These are phyloP conservation scores for Pempheris klunzingeri DNA, from an alignment of 2,797 vertebrate species.

Conservation along the genomic window DNA sequence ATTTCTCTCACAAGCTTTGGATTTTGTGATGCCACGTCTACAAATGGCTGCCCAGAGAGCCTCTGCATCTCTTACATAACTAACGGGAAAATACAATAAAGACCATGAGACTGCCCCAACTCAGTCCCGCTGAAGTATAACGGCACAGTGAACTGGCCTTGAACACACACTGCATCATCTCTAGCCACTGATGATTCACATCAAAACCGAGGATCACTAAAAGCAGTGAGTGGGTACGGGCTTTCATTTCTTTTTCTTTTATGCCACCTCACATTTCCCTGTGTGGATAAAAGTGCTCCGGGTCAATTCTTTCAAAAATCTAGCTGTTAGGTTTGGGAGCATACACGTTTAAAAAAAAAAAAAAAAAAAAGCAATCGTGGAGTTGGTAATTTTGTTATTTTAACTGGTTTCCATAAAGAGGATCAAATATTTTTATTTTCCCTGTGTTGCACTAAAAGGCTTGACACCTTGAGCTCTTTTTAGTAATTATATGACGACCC, in stretches of 20 bases:
- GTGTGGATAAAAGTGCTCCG: constrained; percentile 10
- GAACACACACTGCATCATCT: constrained; percentile 37
- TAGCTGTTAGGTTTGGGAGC: background rate
- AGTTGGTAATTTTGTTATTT: background rate
- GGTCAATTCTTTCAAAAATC: constrained; percentile 14
- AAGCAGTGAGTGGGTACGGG: constrained; percentile 53
- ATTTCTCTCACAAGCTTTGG: constrained; percentile 15
- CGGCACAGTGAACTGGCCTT: constrained; percentile 39
- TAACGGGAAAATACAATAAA: constrained; percentile 53
- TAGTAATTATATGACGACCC: background rate
- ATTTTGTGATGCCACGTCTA: constrained; percentile 25
- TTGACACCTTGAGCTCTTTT: background rate
- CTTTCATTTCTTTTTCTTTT: constrained; percentile 35
- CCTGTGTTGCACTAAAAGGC: background rate
- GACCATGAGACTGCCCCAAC: constrained; percentile 29
- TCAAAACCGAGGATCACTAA: constrained; percentile 38
- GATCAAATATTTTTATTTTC: background rate
- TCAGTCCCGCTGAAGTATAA: constrained; percentile 27
- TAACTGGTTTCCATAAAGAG: background rate
- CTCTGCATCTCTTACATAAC: constrained; percentile 64
- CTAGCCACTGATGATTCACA: constrained; percentile 58
- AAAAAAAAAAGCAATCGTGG: background rate
- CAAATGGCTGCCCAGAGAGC: constrained; percentile 32
- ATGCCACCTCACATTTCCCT: constrained; percentile 12
- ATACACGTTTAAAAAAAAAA: too few species aligned